Conservation (phyloP, 2,888 invertebrate genomes). For the Protodeltote pygarga region DNA sequence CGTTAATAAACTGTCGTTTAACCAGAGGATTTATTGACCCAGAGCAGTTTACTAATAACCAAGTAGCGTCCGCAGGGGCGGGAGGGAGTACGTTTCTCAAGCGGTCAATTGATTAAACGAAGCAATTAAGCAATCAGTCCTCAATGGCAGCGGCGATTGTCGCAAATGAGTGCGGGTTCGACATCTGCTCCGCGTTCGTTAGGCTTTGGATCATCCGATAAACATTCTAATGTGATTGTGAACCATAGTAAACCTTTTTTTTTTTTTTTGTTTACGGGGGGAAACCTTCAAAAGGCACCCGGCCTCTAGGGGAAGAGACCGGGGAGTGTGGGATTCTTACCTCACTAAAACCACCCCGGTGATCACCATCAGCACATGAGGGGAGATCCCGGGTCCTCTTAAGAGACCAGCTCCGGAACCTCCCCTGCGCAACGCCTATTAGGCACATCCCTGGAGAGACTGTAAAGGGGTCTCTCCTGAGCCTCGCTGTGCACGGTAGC, state of each 20-base stretch:
- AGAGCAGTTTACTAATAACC: slow-evolving; percentile 69
- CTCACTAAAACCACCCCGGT: too few relatives aligned
- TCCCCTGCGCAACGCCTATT: too few relatives aligned
- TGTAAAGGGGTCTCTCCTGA: too few relatives aligned
- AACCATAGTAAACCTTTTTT: not conserved
- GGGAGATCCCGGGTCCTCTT: too few relatives aligned
- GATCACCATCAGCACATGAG: too few relatives aligned
- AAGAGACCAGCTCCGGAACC: too few relatives aligned
- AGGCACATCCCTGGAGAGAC: too few relatives aligned
- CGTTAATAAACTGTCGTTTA: slow-evolving; percentile 75
- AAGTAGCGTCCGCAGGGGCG: slow-evolving; percentile 63
- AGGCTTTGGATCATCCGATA: slow-evolving; percentile 18
- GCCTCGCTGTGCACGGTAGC: too few relatives aligned
- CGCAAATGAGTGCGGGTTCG: slow-evolving; percentile 82
- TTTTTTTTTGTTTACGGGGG: too few relatives aligned
- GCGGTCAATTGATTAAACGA: slow-evolving; percentile 86
- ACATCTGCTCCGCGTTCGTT: slow-evolving; percentile 59
- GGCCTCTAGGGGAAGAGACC: too few relatives aligned
- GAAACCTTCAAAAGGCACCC: too few relatives aligned
- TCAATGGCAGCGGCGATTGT: slow-evolving; percentile 78
- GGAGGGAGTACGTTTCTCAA: slow-evolving; percentile 75
- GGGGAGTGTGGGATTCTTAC: too few relatives aligned
- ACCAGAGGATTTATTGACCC: slow-evolving; percentile 79
- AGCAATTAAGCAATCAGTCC: slow-evolving; percentile 86
- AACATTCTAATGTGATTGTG: slow-evolving; percentile 29